Evolutionary conservation across 1,140 invertebrate species (phyloP).

Genomic region (Paralvinella palmiformis): DNA sequence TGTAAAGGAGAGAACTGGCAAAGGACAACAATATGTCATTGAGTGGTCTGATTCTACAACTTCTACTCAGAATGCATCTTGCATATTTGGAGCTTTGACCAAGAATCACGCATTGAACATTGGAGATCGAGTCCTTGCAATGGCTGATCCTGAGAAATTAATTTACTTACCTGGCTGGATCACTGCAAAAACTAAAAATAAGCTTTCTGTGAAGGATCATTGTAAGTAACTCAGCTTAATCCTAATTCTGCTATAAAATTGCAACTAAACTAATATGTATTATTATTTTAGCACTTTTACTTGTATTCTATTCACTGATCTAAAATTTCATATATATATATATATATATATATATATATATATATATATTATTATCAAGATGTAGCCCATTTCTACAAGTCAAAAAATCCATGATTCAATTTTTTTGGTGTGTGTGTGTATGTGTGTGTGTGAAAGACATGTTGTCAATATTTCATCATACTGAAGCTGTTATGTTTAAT

Average conservation of each 20-base stretch:
- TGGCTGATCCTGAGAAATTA: constrained; percentile 21
- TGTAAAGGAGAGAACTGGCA: constrained; percentile 20
- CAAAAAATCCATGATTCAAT: no score
- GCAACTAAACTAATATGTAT: not conserved
- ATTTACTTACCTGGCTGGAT: constrained; percentile 34
- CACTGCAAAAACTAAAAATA: constrained; percentile 6
- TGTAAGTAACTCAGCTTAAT: constrained; percentile 21
- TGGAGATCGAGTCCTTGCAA: constrained; percentile 23
- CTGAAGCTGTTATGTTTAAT: no score
- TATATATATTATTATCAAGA: not conserved
- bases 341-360: not conserved
- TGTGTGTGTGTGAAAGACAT: no score
- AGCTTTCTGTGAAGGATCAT: constrained; percentile 31
- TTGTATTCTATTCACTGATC: not conserved
- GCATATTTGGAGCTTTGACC: constrained; percentile 36
- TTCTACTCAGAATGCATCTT: constrained; percentile 26
- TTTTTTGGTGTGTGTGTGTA: no score
- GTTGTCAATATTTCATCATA: no score
- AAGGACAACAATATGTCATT: constrained; percentile 26
- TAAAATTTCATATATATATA: not conserved
- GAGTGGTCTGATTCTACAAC: constrained; percentile 28
- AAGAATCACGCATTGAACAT: constrained; percentile 22
- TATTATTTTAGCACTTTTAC: not conserved
- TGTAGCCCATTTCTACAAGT: not conserved
- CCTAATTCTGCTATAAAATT: not conserved